These are phyloP conservation scores for Varanus komodoensis DNA, from an alignment of 2,113 vertebrate genomes.

Conservation along the genomic window DNA sequence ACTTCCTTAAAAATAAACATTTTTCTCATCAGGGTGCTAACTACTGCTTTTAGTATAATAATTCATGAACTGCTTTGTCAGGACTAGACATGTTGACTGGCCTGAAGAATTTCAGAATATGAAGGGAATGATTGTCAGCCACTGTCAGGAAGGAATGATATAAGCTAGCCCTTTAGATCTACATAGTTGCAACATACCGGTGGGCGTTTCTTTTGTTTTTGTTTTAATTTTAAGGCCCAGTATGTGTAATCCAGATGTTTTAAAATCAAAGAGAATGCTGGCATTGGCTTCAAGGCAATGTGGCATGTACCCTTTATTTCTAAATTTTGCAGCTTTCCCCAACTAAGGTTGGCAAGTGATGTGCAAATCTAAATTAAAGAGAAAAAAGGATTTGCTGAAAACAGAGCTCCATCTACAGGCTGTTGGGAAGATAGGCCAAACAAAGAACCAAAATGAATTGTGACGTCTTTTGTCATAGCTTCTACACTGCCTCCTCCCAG, in stretches of 20 bases:
- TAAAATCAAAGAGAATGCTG: background rate
- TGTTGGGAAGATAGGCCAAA: conserved; percentile 68
- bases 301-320: background rate
- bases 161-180: background rate
- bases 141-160: too few species aligned
- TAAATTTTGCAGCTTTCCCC: conserved; percentile 16
- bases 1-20: background rate
- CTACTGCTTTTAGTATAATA: background rate
- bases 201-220: background rate
- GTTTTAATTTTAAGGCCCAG: background rate
- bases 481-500: background rate
- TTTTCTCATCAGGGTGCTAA: background rate
- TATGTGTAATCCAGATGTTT: background rate
- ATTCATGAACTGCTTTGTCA: background rate
- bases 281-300: background rate
- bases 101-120: background rate
- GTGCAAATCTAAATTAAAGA: conserved; percentile 24
- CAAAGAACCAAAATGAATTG: background rate
- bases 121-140: background rate
- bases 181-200: background rate
- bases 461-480: background rate
- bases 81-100: background rate
- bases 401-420: conserved; percentile 81
- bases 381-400: conserved; percentile 72
- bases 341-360: conserved; percentile 34